These are phyloP conservation scores for Cotesia typhae DNA, from an alignment of 1,140 invertebrate species.

Conservation along the genomic window DNA sequence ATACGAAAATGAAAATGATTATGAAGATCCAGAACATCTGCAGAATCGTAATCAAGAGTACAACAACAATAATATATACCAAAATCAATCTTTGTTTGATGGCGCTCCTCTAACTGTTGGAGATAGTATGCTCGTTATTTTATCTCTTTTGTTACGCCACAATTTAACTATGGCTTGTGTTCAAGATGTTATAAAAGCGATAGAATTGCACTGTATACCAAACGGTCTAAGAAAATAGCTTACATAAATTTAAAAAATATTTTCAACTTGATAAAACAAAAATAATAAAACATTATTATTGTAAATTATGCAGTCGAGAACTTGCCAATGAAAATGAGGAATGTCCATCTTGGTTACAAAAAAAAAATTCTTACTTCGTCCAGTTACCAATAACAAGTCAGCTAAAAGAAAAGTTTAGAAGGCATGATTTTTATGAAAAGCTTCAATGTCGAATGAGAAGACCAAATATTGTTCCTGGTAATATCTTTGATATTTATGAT, in stretches of 20 bases:
- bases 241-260: constrained; percentile 22
- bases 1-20: not conserved
- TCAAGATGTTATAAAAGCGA: not conserved
- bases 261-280: not conserved
- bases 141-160: constrained; percentile 4
- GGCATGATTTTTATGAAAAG: constrained; percentile 2
- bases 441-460: constrained; percentile 12
- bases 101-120: constrained; percentile 4
- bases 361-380: not conserved
- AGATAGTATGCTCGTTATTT: constrained; percentile 18
- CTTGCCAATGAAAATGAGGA: not conserved
- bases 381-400: not conserved
- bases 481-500: constrained; percentile 13
- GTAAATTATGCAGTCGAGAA: not conserved
- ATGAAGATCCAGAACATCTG: not conserved
- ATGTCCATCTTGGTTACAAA: not conserved
- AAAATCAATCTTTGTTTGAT: not conserved
- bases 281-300: constrained; percentile 26
- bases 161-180: constrained; percentile 11
- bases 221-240: constrained; percentile 16
- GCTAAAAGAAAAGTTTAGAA: constrained; percentile 2
- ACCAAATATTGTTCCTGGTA: constrained; percentile 4
- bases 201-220: constrained; percentile 9
- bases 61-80: not conserved
- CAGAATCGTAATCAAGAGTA: not conserved